Conservation (phyloP, 2,888 invertebrate genomes). For the Gortyna flavago region DNA sequence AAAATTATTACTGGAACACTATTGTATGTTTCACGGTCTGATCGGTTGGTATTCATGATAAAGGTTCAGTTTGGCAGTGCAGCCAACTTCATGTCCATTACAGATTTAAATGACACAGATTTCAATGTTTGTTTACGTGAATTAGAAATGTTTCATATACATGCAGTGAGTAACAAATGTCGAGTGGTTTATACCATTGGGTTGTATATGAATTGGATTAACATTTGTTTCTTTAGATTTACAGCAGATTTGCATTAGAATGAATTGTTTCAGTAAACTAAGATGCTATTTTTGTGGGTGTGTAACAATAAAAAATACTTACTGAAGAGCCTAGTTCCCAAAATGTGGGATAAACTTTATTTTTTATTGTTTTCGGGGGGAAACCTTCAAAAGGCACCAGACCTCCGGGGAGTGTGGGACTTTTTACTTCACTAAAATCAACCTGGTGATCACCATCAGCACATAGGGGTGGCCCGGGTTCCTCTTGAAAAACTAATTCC, state of each 20-base stretch:
- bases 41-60: constrained; percentile 30
- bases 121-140: constrained; percentile 40
- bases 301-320: no score
- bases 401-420: no score
- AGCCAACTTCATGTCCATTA: constrained; percentile 45
- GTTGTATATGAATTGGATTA: constrained; percentile 21
- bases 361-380: no score
- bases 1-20: constrained; percentile 12
- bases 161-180: constrained; percentile 9
- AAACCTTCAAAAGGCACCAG: no score
- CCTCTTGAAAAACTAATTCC: no score
- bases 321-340: no score
- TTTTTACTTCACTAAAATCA: no score
- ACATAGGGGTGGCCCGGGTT: no score
- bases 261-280: no score
- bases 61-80: constrained; percentile 46
- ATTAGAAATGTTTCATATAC: constrained; percentile 40
- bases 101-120: constrained; percentile 43
- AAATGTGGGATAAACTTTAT: background rate
- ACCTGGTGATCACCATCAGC: no score
- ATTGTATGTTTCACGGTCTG: constrained; percentile 12
- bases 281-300: background rate
- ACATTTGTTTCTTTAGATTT: constrained; percentile 7
- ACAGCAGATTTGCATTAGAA: background rate
- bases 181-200: constrained; percentile 16